Base-by-base conservation (phyloP, 2,888 invertebrate species). In the Microplitis manilae region DNA sequence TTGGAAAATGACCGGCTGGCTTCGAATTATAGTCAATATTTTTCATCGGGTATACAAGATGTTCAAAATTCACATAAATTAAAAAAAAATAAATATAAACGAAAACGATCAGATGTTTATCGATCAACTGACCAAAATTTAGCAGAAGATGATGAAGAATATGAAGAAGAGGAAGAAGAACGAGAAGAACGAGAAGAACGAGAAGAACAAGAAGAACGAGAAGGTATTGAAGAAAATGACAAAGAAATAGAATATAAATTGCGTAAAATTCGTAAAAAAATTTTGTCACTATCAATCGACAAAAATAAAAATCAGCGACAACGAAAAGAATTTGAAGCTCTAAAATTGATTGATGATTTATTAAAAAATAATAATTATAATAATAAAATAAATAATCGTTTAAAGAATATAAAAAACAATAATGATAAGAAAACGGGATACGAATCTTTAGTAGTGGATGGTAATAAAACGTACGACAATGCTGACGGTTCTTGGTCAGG, bases 321-420 rank as follows among this genome's bases (percentile, higher is more conserved):
- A 39, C 50, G 73, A 8, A 73, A 77, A 5, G 65, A 77, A 13
- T 13, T 4, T 7, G 69, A 77, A 15, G 77, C 69, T 38, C 9
- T 73, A 1, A 69, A 73, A 60, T 62, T 73, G 20, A 73, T 77
- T 9, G 69, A 77, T 13, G 73, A 77, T 59, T 38, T 73, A 39
- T 40, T 73, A 17, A 77, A 38, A 41, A 62, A 68, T 59, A 30
- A n/a, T n/a, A n/a, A n/a, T n/a, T n/a, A 41, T n/a, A 41, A 61
- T 20, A 40, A 40, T n/a, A 71, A 60, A 8, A 15, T 69, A 30
- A 30, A 30, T 30, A 4, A 30, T 4, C 30, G 30, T 30, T 30
- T 30, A 30, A 30, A 30, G 30, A 30, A 30, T 30, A 30, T 4
- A 20, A 20, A 20, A 20, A 20, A 20, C 1, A 20, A 20, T 62